phyloP scores from a whole-genome alignment of 2,797 vertebrate species.

The Neosilurus mollespiculum region DNA sequence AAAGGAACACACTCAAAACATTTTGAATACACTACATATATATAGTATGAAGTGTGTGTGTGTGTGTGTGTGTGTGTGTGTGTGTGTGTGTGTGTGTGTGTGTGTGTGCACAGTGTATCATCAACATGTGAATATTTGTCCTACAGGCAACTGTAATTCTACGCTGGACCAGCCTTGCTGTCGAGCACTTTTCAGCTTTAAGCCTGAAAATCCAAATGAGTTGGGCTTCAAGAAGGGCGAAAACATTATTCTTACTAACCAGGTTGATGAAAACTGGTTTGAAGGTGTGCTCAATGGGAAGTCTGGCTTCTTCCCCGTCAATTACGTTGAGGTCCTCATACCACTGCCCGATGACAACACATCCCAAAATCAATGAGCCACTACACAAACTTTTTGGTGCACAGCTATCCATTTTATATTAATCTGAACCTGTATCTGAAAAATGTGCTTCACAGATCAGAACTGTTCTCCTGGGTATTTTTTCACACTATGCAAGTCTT shows the following conservation, averaged over 20 bases:
- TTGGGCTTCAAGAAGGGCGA: conserved; percentile 87
- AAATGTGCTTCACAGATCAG: conserved; percentile 16
- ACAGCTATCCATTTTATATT: conserved; percentile 13
- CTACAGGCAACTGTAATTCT: conserved; percentile 67
- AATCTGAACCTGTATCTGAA: conserved; percentile 25
- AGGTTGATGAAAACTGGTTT: conserved; percentile 88
- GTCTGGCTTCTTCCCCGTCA: conserved; percentile 86
- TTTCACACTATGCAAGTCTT: conserved; percentile 45
- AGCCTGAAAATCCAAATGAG: conserved; percentile 82
- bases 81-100: no score
- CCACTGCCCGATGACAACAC: conserved; percentile 79
- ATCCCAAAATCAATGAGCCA: conserved; percentile 20
- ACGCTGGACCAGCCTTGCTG: conserved; percentile 86
- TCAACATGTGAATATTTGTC: conserved; percentile 14
- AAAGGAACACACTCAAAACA: no score
- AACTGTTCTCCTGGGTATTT: background rate
- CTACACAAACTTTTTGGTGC: conserved; percentile 27
- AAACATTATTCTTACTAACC: conserved; percentile 84
- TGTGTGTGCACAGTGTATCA: background rate
- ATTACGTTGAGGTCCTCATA: conserved; percentile 86
- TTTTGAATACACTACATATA: no score
- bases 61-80: no score
- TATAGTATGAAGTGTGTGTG: no score
- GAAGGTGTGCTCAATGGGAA: conserved; percentile 78
- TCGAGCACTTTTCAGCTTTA: conserved; percentile 85